phyloP scores from a whole-genome alignment of 2,113 vertebrate genomes.

The Gymnocephalus cernua region DNA sequence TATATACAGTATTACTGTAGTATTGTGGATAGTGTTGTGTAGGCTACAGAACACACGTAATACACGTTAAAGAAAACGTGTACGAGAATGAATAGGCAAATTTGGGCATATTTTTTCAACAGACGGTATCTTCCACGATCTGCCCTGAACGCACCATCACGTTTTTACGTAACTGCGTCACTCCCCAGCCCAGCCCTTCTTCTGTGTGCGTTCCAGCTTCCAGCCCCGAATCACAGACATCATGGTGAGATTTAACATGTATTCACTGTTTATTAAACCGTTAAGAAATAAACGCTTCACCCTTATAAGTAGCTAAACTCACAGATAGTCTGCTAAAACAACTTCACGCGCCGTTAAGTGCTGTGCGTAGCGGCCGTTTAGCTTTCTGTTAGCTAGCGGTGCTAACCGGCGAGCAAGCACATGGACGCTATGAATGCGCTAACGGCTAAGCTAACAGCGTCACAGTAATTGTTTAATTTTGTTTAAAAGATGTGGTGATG shows the following conservation, averaged over 20 bases:
- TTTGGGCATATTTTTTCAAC: no score
- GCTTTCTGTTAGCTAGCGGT: background rate
- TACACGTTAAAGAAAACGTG: no score
- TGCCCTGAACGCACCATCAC: slow-evolving; percentile 21
- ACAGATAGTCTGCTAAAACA: fast-evolving
- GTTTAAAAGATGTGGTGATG: fast-evolving
- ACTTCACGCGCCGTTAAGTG: fast-evolving
- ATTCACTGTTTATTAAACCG: fast-evolving
- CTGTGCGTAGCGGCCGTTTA: background rate
- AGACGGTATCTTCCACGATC: background rate
- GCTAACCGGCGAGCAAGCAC: slow-evolving; percentile 73
- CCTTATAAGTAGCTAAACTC: fast-evolving
- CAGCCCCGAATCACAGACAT: slow-evolving; percentile 52
- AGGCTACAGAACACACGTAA: no score
- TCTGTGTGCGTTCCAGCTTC: slow-evolving; percentile 50
- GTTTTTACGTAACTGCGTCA: slow-evolving; percentile 46
- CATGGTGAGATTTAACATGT: slow-evolving; percentile 77
- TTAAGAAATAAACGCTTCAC: fast-evolving
- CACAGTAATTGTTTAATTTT: fast-evolving
- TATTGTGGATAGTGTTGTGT: no score
- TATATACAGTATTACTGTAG: no score
- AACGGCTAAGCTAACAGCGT: slow-evolving; percentile 45
- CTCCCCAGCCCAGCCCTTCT: slow-evolving; percentile 38
- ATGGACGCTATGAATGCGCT: slow-evolving; percentile 65
- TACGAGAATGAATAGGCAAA: no score